Base-by-base conservation (phyloP, 53 echinoderm and acorn worm species). In the Temnopleurus reevesii region DNA sequence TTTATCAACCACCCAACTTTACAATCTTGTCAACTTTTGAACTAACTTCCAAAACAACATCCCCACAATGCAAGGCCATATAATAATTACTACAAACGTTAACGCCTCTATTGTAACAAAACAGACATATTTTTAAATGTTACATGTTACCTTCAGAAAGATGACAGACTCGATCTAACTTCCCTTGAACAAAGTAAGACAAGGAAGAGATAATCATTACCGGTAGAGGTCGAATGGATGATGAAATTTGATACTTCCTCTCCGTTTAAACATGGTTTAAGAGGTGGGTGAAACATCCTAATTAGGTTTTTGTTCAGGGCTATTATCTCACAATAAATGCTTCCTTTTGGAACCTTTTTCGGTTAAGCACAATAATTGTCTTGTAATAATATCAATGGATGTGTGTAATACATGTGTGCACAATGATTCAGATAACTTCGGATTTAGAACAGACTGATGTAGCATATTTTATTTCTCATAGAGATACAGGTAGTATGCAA, bases 241-340 rank as follows among this genome's bases (percentile, higher is more conserved):
- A 79, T 79, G 79, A 46, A 79, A 79, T 79, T 79, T 47, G 79
- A 79, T 79, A 49, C 79, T 79, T 79, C 79, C 79, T 79, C 71
- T 13, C 41, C 3, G 21, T n/a, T n/a, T 6, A 71, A 41, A 71
- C 38, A 8, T 71, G 36, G 41, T 71, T 36, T 71, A 21, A 27
- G n/a, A 71, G 5, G 8, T n/a, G 21, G 41, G 12, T n/a, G 41
- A 38, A 71, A 3, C n/a, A 6, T n/a, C 43, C 71, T 43, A 71
- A 71, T 71, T 71, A 41, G 23, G 71, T 71, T 71, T 2, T 10
- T 71, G 41, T 71, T 71, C 23, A 15, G 33, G 19, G n/a, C 8
- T 17, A 43, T n/a, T 71, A 71, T 71, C 71, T 71, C 71, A 3
- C 71, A 21, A 41, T 17, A 71, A 71, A 71, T 71, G 13, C 71